These are phyloP conservation scores for Ginglymostoma cirratum DNA, from an alignment of 2,113 vertebrate species.

Conservation along the genomic window DNA sequence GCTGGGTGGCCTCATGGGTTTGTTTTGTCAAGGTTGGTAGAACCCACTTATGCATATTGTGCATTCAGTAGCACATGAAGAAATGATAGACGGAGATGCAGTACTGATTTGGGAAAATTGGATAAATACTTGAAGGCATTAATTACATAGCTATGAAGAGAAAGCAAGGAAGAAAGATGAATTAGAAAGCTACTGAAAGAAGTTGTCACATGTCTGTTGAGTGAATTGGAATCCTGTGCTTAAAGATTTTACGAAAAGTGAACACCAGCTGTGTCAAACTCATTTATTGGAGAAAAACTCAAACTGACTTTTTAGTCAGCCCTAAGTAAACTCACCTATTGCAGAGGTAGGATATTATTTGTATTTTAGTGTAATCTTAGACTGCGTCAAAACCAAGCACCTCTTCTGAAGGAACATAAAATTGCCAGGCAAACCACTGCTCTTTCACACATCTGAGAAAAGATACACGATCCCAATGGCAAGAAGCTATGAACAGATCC, in stretches of 20 bases:
- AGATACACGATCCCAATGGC: not conserved
- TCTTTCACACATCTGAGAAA: not conserved
- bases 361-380: not conserved
- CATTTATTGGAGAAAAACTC: not conserved
- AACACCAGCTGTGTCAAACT: not conserved
- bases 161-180: too few species aligned
- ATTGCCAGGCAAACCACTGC: not conserved
- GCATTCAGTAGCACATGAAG: not conserved
- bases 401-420: not conserved
- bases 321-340: not conserved
- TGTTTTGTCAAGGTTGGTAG: not conserved
- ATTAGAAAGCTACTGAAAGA: too few species aligned
- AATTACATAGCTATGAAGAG: not conserved
- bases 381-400: not conserved
- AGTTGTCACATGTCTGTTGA: too few species aligned
- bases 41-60: not conserved
- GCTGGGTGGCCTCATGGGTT: not conserved
- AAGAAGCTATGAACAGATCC: not conserved
- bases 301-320: not conserved
- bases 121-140: not conserved
- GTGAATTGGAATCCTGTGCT: not conserved
- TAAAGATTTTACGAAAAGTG: not conserved
- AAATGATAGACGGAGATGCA: too few species aligned
- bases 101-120: not conserved
- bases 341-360: not conserved